These are phyloP conservation scores for Saguinus imperator DNA, from an alignment of 2,113 vertebrate species.

Conservation along the genomic window DNA sequence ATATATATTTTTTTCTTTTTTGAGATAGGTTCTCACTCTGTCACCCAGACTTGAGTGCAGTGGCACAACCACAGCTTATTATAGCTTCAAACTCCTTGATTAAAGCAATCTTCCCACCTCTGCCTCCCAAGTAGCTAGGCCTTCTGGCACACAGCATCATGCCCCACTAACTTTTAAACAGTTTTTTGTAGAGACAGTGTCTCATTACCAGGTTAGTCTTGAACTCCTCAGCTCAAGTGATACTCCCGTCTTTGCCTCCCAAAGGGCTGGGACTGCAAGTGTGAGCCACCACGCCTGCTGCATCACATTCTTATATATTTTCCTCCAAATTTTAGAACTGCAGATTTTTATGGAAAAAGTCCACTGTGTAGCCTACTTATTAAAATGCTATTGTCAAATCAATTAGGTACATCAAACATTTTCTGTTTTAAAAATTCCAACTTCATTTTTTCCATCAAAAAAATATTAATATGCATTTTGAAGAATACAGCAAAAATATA, in stretches of 20 bases:
- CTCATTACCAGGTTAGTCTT: too few species aligned
- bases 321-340: not conserved
- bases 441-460: not conserved
- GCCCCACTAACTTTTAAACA: too few species aligned
- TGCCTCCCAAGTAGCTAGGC: too few species aligned
- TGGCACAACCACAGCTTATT: too few species aligned
- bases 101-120: too few species aligned
- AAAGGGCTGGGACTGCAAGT: too few species aligned
- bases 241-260: too few species aligned
- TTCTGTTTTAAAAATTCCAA: constrained; percentile 6
- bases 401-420: not conserved
- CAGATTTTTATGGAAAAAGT: constrained; percentile 18
- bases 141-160: too few species aligned
- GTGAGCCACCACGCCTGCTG: not conserved
- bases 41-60: too few species aligned
- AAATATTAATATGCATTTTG: constrained; percentile 8
- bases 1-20: not conserved
- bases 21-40: not conserved
- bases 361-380: not conserved
- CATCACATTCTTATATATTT: not conserved
- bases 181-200: too few species aligned
- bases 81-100: too few species aligned
- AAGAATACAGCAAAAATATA: not conserved
- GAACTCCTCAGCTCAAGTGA: too few species aligned
- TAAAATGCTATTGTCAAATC: not conserved